phyloP scores from a whole-genome alignment of 2,888 invertebrate genomes.

The Parthenolecanium corni region DNA sequence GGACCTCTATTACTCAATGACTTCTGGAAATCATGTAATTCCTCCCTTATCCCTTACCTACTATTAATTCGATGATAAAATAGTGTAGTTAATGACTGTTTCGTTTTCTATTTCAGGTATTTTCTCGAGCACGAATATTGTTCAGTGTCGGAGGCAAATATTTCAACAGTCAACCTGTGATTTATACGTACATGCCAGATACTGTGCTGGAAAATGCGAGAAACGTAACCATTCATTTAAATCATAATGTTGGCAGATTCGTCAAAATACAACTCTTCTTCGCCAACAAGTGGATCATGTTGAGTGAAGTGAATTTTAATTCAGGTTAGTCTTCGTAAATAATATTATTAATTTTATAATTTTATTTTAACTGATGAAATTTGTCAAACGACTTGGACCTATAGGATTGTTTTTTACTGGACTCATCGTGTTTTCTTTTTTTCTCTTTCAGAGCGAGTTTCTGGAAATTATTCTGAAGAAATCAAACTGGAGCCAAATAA shows the following conservation, averaged over 20 bases:
- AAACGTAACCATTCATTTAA: conserved; percentile 54
- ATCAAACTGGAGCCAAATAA: conserved; percentile 42
- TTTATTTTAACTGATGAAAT: neutral
- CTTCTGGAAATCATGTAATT: too few species aligned
- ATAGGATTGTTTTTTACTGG: too few species aligned
- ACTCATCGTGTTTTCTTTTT: too few species aligned
- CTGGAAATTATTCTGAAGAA: conserved; percentile 42
- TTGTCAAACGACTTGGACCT: neutral
- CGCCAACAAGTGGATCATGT: conserved; percentile 56
- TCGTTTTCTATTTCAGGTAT: conserved; percentile 44
- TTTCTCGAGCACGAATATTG: conserved; percentile 52
- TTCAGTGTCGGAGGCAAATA: conserved; percentile 50
- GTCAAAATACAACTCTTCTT: conserved; percentile 54
- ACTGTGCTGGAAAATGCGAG: conserved; percentile 51
- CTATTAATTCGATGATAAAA: too few species aligned
- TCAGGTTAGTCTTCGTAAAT: conserved; percentile 41
- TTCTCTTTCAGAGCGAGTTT: too few species aligned
- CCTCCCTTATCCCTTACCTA: too few species aligned
- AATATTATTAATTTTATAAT: neutral
- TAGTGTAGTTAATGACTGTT: too few species aligned
- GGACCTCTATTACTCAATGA: too few species aligned
- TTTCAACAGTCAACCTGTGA: conserved; percentile 46
- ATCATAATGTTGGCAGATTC: conserved; percentile 48
- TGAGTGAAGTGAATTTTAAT: conserved; percentile 55
- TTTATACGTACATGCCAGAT: conserved; percentile 50